A percentile compares a stretch with the other conserved stretches of the same genome.
Conservation (phyloP, 2,797 vertebrate genomes). For the Buphagus erythrorhynchus region DNA sequence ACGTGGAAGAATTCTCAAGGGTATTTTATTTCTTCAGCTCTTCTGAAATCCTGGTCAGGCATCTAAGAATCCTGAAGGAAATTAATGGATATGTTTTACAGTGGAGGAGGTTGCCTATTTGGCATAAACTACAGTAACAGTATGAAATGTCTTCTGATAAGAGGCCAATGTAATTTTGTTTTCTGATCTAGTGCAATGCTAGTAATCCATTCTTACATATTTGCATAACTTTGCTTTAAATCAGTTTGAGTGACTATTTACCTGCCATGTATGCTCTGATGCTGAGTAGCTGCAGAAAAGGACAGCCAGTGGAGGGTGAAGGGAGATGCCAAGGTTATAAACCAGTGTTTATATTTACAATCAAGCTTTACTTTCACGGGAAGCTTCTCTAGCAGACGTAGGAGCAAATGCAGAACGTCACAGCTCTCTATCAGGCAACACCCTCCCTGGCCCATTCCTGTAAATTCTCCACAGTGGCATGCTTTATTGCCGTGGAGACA, state of each 20-base stretch:
- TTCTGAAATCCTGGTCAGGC: neutral
- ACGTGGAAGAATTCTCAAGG: neutral
- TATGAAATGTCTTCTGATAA: neutral
- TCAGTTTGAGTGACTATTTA: conserved; percentile 8
- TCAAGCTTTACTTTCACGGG: neutral
- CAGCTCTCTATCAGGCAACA: conserved; percentile 32
- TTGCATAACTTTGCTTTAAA: conserved; percentile 34
- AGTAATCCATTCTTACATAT: conserved; percentile 19
- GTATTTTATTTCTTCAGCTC: neutral
- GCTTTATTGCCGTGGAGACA: conserved; percentile 67
- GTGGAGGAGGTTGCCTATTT: neutral
- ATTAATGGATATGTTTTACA: neutral
- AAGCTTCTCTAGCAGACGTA: neutral
- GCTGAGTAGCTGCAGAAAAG: conserved; percentile 14
- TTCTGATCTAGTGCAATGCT: neutral
- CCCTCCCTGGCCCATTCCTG: conserved; percentile 35
- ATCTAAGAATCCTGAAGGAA: neutral
- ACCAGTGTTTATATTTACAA: neutral
- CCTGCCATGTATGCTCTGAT: neutral
- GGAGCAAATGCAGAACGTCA: conserved; percentile 19
- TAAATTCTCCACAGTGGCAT: conserved; percentile 68
- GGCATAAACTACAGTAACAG: neutral
- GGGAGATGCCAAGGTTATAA: conserved; percentile 49
- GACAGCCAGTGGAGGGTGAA: neutral
- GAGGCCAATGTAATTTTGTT: neutral